Conservation (phyloP, 1,140 invertebrate species). For the Drosophila serrata region DNA sequence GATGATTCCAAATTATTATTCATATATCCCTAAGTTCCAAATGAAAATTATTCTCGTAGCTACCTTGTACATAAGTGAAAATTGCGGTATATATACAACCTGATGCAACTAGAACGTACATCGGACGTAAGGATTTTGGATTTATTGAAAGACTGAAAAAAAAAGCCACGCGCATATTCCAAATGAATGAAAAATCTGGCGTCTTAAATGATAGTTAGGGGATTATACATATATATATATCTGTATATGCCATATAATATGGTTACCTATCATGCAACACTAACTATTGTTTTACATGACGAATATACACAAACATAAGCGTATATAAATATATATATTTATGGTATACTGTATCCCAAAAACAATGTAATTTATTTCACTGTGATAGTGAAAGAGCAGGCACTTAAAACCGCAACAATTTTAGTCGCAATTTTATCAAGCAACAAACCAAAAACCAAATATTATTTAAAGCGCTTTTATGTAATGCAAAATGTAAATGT, state of each 20-base stretch:
- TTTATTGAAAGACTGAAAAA: constrained; percentile 74
- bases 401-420: constrained; percentile 70
- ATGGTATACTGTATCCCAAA: constrained; percentile 54
- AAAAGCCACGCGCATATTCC: constrained; percentile 67
- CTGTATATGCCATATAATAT: constrained; percentile 53
- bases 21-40: constrained; percentile 15
- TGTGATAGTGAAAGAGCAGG: constrained; percentile 69
- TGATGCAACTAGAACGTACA: constrained; percentile 38
- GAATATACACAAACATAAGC: constrained; percentile 29
- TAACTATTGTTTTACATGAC: constrained; percentile 68
- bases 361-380: constrained; percentile 78
- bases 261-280: constrained; percentile 53
- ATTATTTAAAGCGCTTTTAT: constrained; percentile 66
- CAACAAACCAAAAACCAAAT: constrained; percentile 30
- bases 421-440: constrained; percentile 65
- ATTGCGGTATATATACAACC: constrained; percentile 5
- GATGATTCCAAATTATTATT: constrained; percentile 15
- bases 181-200: constrained; percentile 55
- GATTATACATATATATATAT: constrained; percentile 48
- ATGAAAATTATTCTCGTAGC: constrained; percentile 8
- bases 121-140: constrained; percentile 59
- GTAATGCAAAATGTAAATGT: constrained; percentile 76
- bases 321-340: constrained; percentile 50
- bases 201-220: constrained; percentile 61
- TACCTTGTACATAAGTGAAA: constrained; percentile 4